phyloP scores from a whole-genome alignment of 2,113 vertebrate genomes.

The Steatornis caripensis region DNA sequence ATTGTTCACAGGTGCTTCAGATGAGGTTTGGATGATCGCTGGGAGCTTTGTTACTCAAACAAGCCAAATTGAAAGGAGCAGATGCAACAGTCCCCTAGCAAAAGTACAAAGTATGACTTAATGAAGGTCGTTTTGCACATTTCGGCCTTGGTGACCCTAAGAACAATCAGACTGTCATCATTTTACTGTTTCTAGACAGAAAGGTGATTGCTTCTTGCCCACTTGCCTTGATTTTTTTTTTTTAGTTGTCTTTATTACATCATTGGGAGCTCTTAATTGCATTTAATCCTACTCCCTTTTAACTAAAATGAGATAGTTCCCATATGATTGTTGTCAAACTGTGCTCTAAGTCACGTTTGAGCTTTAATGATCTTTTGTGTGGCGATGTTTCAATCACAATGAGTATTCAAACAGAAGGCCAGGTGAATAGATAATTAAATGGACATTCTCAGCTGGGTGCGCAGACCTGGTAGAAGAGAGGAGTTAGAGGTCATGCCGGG shows the following conservation, averaged over 20 bases:
- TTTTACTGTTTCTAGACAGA: constrained; percentile 45
- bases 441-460: background rate
- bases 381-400: background rate
- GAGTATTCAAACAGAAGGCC: background rate
- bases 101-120: constrained; percentile 70
- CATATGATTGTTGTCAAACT: background rate
- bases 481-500: background rate
- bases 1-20: constrained; percentile 89
- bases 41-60: constrained; percentile 77
- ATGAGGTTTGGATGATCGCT: constrained; percentile 83
- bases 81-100: constrained; percentile 69
- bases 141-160: constrained; percentile 67
- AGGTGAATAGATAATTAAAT: background rate
- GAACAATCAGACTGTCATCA: constrained; percentile 29
- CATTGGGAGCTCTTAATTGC: constrained; percentile 41
- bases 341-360: background rate
- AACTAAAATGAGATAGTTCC: background rate
- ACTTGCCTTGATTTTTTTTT: background rate
- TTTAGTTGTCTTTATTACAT: constrained; percentile 21
- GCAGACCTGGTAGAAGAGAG: background rate
- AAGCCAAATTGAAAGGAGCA: constrained; percentile 80
- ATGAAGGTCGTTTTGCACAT: constrained; percentile 73
- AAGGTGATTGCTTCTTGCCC: constrained; percentile 29
- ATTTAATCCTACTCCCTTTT: constrained; percentile 8
- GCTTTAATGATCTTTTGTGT: background rate